These are phyloP conservation scores for Phaethornis superciliosus DNA, from an alignment of 2,113 vertebrate genomes.

Conservation along the genomic window DNA sequence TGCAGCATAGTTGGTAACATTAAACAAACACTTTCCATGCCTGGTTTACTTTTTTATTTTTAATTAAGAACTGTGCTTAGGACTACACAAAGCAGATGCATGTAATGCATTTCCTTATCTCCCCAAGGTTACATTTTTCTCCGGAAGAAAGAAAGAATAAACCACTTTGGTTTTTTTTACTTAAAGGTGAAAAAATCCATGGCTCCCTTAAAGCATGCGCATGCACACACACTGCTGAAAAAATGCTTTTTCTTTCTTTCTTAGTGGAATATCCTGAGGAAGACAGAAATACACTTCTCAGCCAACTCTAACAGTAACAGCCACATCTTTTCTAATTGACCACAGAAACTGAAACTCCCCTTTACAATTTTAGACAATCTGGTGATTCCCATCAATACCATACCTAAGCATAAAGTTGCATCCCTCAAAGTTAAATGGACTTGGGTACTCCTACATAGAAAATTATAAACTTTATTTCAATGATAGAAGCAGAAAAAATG, in stretches of 20 bases:
- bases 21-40: background rate
- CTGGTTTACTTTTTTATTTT: background rate
- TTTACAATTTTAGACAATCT: background rate
- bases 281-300: background rate
- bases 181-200: background rate
- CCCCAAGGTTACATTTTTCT: conserved; percentile 35
- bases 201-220: background rate
- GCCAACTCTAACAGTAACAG: background rate
- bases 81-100: conserved; percentile 26
- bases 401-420: background rate
- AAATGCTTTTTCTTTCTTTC: background rate
- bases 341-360: background rate
- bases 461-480: background rate
- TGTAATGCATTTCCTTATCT: conserved; percentile 23
- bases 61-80: background rate
- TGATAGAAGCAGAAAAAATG: conserved; percentile 4
- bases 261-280: background rate
- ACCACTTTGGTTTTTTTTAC: background rate
- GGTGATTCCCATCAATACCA: background rate
- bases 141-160: background rate
- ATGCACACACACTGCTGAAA: background rate
- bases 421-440: background rate
- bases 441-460: conserved; percentile 1
- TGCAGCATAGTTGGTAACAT: background rate
- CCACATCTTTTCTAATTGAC: background rate